Base-by-base conservation (phyloP, 2,797 vertebrate species). In the Peromyscus aztecus region DNA sequence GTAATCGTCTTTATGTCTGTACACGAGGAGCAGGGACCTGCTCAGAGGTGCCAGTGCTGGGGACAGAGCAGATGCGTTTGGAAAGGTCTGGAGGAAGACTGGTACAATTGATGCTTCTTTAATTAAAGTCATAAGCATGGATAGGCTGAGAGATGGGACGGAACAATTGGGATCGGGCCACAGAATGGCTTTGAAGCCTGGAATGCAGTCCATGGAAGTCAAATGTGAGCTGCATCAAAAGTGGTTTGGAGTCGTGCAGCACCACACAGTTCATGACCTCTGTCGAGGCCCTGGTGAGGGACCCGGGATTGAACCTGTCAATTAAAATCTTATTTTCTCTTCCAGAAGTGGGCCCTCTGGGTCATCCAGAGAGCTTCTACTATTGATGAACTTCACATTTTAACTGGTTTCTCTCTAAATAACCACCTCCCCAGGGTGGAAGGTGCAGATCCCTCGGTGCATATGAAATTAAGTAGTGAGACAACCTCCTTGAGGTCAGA, bases 241-340 rank as follows among this genome's bases (percentile, higher is more conserved):
- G 65, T 78, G 59, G 8, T 43, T 81, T 71, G 92, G 89, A 94
- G 55, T 82, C 23, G 31, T 10, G 71, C 11, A 27, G 77, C 78
- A 73, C 75, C 69, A 84, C 73, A 87, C 73, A 89, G 90, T 95
- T 96, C 59, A 2, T 65, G 95, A 93, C 93, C 92, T 94, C 65
- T 76, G 73, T 91, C 52, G n/a, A 93, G 34, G 75, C 86, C 69
- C 63, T 55, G 19, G 89, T 90, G 94, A 92, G 73, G 93, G 90
- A 95, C 6, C 37, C 59, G 86, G 93, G 57, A 92, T 97, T 2
- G 17, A 96, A 96, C 69, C 88, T 96, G 95, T 96, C 97, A 95
- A 96, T 96, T 96, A 97, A 96, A 97, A 95, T 95, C 85, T 57
- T 71, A 95, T 89, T 96, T 97, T 97, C 92, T 94, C 76, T 97